Evolutionary conservation across 2,888 invertebrate genomes (phyloP).

Genomic region (Seladonia tumulorum): DNA sequence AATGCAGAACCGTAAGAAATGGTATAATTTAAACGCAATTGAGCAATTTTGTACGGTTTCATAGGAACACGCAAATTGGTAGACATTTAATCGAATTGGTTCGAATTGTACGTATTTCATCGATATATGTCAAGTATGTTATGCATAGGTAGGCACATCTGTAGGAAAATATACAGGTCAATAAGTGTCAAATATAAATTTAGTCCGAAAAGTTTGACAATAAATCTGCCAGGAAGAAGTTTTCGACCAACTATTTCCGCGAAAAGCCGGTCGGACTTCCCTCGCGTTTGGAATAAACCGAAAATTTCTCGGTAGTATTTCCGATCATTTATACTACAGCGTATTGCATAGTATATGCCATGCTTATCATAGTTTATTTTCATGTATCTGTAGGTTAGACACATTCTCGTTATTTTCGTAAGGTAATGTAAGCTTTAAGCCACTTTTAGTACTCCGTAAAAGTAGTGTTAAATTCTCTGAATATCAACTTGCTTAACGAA

Average conservation of each 20-base stretch:
- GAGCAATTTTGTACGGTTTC: not conserved
- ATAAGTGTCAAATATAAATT: constrained; percentile 52
- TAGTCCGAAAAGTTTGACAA: constrained; percentile 44
- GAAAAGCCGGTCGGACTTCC: constrained; percentile 17
- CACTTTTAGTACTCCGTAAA: not conserved
- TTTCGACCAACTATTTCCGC: constrained; percentile 18
- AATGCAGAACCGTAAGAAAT: too few species aligned
- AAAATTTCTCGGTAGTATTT: constrained; percentile 7
- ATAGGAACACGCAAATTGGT: not conserved
- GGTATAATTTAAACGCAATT: not conserved
- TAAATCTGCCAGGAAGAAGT: constrained; percentile 45
- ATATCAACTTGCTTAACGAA: not conserved
- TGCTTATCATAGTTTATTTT: not conserved
- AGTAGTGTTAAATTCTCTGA: not conserved
- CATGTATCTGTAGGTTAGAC: not conserved
- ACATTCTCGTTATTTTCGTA: not conserved
- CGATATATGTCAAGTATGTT: not conserved
- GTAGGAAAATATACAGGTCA: constrained; percentile 21
- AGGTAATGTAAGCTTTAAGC: not conserved
- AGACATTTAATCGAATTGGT: not conserved
- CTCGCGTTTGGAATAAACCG: not conserved
- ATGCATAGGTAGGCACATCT: constrained; percentile 8
- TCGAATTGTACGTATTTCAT: not conserved
- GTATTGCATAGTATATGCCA: not conserved
- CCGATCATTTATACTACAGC: constrained; percentile 14